A percentile compares a stretch with the other conserved stretches of the same genome.
phyloP scores from a whole-genome alignment of 2,888 invertebrate species.

The Cetonia aurata region DNA sequence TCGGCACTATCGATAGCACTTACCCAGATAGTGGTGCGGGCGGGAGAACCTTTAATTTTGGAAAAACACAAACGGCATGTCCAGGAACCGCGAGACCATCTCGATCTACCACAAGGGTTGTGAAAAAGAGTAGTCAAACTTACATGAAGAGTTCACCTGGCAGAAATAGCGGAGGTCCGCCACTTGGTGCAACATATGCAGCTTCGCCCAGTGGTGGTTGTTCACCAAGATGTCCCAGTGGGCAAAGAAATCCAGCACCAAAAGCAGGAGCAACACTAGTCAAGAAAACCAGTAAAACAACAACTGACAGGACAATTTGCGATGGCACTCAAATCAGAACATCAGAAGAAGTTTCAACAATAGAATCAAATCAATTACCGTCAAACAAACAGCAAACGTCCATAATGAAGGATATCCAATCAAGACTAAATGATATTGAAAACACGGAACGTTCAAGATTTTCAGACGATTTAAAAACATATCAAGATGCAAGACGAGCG shows the following conservation, averaged over 20 bases:
- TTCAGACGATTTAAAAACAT: slow-evolving; percentile 35
- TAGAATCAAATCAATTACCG: background rate
- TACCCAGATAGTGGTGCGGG: background rate
- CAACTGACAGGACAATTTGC: background rate
- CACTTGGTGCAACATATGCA: slow-evolving; percentile 9
- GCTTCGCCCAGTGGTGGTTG: slow-evolving; percentile 3
- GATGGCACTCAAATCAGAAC: slow-evolving; percentile 11
- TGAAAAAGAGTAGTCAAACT: slow-evolving; percentile 12
- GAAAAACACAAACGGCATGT: background rate
- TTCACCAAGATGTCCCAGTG: background rate
- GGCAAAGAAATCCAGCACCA: background rate
- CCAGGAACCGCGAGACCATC: background rate
- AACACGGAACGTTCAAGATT: slow-evolving; percentile 33
- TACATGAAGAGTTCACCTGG: background rate
- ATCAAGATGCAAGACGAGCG: slow-evolving; percentile 44
- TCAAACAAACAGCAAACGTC: background rate
- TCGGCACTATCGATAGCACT: background rate
- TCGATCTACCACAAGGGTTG: slow-evolving; percentile 2
- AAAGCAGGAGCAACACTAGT: slow-evolving; percentile 7
- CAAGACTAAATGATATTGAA: slow-evolving; percentile 37
- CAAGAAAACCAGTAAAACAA: slow-evolving; percentile 24
- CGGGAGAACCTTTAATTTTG: background rate
- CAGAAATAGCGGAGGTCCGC: background rate
- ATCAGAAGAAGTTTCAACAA: slow-evolving; percentile 12
- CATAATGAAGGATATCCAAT: background rate